Percentiles rank a stretch among this genome's conserved stretches.
These are phyloP conservation scores for Coccyzus lansbergi DNA, from an alignment of 2,797 vertebrate genomes.

Conservation along the genomic window DNA sequence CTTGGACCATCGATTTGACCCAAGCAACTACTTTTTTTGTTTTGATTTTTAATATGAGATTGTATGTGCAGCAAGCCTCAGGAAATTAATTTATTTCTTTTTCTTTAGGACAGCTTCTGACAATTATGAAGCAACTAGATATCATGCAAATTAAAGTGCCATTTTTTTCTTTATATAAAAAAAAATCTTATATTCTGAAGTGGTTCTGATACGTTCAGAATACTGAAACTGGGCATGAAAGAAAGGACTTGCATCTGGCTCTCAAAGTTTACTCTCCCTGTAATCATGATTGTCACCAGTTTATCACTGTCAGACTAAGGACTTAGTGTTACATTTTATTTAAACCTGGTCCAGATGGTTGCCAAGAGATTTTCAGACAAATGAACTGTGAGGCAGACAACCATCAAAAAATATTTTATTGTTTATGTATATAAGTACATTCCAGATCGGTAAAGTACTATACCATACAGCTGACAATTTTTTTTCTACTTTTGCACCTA, in stretches of 20 bases:
- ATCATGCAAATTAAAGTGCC: slow-evolving; percentile 13
- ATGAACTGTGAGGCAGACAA: slow-evolving; percentile 56
- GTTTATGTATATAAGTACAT: not conserved
- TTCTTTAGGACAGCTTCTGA: not conserved
- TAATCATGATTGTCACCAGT: slow-evolving; percentile 50
- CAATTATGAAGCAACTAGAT: not conserved
- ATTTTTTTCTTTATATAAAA: not conserved
- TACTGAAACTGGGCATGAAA: slow-evolving; percentile 39
- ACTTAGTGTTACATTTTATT: slow-evolving; percentile 58
- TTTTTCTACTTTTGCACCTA: not conserved
- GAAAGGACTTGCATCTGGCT: slow-evolving; percentile 57
- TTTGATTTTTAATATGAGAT: not conserved
- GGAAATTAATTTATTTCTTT: not conserved
- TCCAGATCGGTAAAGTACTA: slow-evolving; percentile 23
- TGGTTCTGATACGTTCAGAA: slow-evolving; percentile 2
- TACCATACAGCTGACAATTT: slow-evolving; percentile 6
- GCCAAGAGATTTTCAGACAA: slow-evolving; percentile 62
- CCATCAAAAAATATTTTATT: slow-evolving; percentile 58
- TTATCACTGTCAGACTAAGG: slow-evolving; percentile 70
- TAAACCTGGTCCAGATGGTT: slow-evolving; percentile 62
- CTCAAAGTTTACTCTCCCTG: slow-evolving; percentile 56
- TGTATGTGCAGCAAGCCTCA: not conserved
- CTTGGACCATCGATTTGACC: not conserved
- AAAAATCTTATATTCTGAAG: slow-evolving; percentile 32
- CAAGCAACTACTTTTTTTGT: not conserved